Evolutionary conservation across 2,113 vertebrate genomes (phyloP).

Genomic region (Thalassoma bifasciatum): DNA sequence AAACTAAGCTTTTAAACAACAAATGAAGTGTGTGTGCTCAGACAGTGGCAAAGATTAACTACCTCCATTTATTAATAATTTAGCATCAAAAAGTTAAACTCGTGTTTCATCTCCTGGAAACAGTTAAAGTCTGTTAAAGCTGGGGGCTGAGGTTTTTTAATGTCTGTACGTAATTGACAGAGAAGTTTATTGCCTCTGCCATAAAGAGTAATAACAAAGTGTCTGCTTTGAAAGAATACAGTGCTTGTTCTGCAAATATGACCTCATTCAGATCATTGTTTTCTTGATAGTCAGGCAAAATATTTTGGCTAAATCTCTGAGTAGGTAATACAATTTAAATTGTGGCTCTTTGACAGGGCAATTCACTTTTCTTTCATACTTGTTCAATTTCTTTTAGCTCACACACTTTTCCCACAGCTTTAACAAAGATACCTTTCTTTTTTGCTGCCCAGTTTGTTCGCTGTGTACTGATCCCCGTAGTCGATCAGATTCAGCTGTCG

Average conservation of each 20-base stretch:
- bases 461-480: constrained; percentile 93
- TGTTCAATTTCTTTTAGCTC: not conserved
- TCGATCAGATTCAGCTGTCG: constrained; percentile 90
- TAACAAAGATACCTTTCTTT: constrained; percentile 88
- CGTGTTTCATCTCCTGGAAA: not conserved
- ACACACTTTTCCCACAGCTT: not conserved
- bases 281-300: no score
- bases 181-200: no score
- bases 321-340: no score
- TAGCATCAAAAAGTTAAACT: not conserved
- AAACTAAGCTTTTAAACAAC: not conserved
- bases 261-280: no score
- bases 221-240: no score
- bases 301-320: no score
- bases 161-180: no score
- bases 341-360: no score
- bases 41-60: not conserved
- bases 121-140: not conserved
- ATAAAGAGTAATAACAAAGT: no score
- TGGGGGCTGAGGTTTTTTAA: not conserved
- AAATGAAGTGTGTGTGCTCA: not conserved
- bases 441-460: constrained; percentile 91
- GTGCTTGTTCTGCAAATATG: no score
- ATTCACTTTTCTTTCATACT: no score
- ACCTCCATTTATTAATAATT: not conserved